Conservation (phyloP, 2,113 vertebrate genomes). For the Lathamus discolor region DNA sequence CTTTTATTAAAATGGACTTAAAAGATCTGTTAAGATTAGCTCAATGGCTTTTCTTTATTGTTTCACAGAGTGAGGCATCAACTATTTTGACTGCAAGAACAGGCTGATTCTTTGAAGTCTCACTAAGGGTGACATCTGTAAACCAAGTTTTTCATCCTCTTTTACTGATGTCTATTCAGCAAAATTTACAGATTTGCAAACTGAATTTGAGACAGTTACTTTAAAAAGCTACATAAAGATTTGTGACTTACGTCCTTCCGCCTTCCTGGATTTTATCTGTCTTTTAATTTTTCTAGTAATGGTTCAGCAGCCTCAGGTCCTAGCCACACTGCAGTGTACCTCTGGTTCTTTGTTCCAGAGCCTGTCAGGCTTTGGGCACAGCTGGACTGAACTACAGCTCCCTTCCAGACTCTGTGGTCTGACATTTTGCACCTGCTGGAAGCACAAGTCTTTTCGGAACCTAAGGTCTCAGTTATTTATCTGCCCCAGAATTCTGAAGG, state of each 20-base stretch:
- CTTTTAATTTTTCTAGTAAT: neutral
- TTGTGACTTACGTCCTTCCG: neutral
- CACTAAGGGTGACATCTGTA: neutral
- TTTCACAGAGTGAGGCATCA: neutral
- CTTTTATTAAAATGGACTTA: slow-evolving; percentile 61
- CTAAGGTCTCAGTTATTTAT: neutral
- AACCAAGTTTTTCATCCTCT: neutral
- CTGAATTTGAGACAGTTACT: neutral
- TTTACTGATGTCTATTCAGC: neutral
- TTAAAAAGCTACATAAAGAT: neutral
- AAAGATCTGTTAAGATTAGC: slow-evolving; percentile 27
- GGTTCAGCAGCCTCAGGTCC: neutral
- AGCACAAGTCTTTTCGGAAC: neutral
- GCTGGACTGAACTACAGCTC: fast-evolving
- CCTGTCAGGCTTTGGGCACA: fast-evolving
- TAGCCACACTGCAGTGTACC: neutral
- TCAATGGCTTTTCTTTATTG: slow-evolving; percentile 21
- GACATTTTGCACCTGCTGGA: neutral
- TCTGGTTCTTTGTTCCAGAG: neutral
- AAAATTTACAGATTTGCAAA: neutral
- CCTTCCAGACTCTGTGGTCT: neutral
- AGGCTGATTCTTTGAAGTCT: neutral
- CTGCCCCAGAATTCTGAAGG: neutral
- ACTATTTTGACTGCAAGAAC: slow-evolving; percentile 2
- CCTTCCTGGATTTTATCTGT: neutral